These are phyloP conservation scores for Channa argus DNA, from an alignment of 2,113 vertebrate genomes.

Conservation along the genomic window DNA sequence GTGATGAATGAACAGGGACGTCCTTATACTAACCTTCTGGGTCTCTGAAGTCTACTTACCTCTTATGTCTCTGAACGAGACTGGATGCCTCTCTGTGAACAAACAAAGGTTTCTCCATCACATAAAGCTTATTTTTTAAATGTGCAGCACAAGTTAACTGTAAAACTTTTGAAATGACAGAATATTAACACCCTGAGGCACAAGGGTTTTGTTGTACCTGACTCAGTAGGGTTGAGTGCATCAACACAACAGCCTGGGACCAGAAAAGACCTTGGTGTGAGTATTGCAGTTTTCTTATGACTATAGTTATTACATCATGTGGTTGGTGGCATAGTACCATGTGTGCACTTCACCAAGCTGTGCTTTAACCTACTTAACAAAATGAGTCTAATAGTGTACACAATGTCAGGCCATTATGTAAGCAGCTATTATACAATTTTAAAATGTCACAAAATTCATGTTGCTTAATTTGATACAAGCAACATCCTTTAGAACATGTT, in stretches of 20 bases:
- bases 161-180: no score
- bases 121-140: no score
- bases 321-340: neutral
- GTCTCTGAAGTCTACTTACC: slow-evolving; percentile 4
- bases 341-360: slow-evolving; percentile 5
- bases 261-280: neutral
- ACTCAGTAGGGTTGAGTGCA: neutral
- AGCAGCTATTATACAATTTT: no score
- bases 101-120: neutral
- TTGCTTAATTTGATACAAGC: neutral
- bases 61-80: neutral
- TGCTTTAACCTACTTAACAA: slow-evolving; percentile 22
- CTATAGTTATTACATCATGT: slow-evolving; percentile 13
- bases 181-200: no score
- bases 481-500: neutral
- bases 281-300: slow-evolving; percentile 19
- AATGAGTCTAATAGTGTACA: neutral
- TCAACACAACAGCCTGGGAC: slow-evolving; percentile 14
- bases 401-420: no score
- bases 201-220: no score
- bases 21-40: slow-evolving; percentile 37
- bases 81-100: neutral
- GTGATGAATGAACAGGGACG: slow-evolving; percentile 58
- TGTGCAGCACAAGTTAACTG: no score
- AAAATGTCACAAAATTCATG: neutral